phyloP scores from a whole-genome alignment of 2,888 invertebrate species.

The Ceraclea dissimilis region DNA sequence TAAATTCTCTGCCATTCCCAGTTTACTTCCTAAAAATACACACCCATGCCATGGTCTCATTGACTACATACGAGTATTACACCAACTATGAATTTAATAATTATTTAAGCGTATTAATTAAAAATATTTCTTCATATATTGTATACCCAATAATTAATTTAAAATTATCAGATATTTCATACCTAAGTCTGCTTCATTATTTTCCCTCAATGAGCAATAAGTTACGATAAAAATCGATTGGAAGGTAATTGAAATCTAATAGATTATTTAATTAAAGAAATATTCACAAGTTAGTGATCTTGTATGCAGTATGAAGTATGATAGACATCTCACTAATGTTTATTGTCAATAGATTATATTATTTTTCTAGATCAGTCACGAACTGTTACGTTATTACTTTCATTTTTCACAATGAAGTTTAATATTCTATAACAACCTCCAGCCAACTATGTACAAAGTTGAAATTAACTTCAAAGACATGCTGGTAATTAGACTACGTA shows the following conservation, averaged over 20 bases:
- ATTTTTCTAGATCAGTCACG: conserved; percentile 23
- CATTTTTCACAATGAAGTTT: conserved; percentile 15
- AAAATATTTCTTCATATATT: too few species aligned
- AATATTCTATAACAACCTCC: neutral
- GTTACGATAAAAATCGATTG: neutral
- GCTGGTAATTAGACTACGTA: neutral
- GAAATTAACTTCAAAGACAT: conserved; percentile 10
- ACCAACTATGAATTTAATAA: too few species aligned
- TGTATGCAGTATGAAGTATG: too few species aligned
- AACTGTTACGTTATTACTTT: conserved; percentile 22
- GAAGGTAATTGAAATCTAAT: neutral
- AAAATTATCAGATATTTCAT: too few species aligned
- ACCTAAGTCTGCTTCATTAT: too few species aligned
- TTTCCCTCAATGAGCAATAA: too few species aligned
- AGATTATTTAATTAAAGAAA: neutral
- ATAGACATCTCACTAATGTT: conserved; percentile 4
- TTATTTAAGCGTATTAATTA: too few species aligned
- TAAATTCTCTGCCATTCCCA: too few species aligned
- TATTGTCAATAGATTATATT: conserved; percentile 23
- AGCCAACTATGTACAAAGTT: conserved; percentile 1
- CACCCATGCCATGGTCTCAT: too few species aligned
- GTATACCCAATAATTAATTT: too few species aligned
- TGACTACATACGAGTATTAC: too few species aligned
- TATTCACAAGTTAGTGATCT: neutral
- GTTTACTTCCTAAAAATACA: too few species aligned